These are phyloP conservation scores for Peromyscus eremicus DNA, from an alignment of 2,797 vertebrate genomes.

Conservation along the genomic window DNA sequence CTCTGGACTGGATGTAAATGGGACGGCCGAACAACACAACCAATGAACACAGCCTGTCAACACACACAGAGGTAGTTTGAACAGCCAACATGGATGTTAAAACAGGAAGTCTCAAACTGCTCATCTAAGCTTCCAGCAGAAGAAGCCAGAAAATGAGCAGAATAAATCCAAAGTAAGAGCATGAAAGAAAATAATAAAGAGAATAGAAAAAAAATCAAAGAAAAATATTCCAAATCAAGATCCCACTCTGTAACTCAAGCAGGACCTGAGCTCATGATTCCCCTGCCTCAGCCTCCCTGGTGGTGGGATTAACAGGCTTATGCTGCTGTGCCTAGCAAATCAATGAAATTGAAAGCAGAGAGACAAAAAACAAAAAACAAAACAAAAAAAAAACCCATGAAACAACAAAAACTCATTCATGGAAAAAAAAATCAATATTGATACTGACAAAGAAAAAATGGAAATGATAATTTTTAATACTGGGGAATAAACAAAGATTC, in stretches of 20 bases:
- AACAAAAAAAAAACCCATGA: not conserved
- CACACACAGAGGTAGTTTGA: not conserved
- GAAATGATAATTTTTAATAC: not conserved
- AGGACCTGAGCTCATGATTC: not conserved
- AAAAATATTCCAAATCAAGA: not conserved
- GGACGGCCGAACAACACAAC: not conserved
- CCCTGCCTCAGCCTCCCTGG: not conserved
- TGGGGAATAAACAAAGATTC: not conserved
- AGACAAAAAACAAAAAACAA: not conserved
- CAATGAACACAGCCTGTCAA: not conserved
- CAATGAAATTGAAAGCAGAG: not conserved
- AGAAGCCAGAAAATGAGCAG: not conserved
- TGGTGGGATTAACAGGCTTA: not conserved
- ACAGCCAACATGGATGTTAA: not conserved
- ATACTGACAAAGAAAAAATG: constrained; percentile 6
- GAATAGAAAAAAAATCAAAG: not conserved
- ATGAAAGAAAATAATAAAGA: not conserved
- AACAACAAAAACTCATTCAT: not conserved
- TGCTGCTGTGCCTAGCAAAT: not conserved
- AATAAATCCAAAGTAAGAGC: not conserved
- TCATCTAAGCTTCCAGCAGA: not conserved
- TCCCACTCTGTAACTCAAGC: not conserved
- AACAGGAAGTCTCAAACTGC: not conserved
- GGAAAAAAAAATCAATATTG: not conserved
- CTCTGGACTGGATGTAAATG: not conserved